Percentiles rank a stretch among this genome's conserved stretches.
Conservation (phyloP, 2,113 vertebrate species). For the Sakesphorus luctuosus region DNA sequence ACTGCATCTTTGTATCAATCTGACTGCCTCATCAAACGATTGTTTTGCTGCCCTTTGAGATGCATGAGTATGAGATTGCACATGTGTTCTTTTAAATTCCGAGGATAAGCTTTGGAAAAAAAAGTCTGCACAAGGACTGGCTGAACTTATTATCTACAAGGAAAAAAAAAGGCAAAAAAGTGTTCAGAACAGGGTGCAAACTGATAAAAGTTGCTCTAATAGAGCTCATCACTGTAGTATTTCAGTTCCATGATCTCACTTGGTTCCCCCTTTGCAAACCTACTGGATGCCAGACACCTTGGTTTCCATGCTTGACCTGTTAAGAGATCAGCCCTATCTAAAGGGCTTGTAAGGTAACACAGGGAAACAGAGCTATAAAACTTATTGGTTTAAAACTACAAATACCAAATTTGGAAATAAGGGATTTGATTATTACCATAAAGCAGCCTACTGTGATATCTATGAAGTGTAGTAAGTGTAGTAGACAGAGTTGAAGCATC, state of each 20-base stretch:
- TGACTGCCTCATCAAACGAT: slow-evolving; percentile 65
- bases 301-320: not conserved
- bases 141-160: slow-evolving; percentile 91
- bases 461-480: not conserved
- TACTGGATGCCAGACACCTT: not conserved
- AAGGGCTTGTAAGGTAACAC: not conserved
- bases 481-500: not conserved
- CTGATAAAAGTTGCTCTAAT: not conserved
- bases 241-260: not conserved
- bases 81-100: slow-evolving; percentile 70
- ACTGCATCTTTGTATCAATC: slow-evolving; percentile 84
- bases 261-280: not conserved
- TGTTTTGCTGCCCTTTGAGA: slow-evolving; percentile 64
- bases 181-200: not conserved
- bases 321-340: not conserved
- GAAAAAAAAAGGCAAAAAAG: not conserved
- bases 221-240: not conserved
- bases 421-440: not conserved
- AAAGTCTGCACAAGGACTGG: slow-evolving; percentile 96
- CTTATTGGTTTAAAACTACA: not conserved
- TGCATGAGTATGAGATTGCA: not conserved
- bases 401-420: not conserved
- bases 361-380: not conserved
- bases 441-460: not conserved
- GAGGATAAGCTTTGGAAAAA: slow-evolving; percentile 86